Conservation (phyloP, 2,797 vertebrate species). For the Rachycentron canadum region DNA sequence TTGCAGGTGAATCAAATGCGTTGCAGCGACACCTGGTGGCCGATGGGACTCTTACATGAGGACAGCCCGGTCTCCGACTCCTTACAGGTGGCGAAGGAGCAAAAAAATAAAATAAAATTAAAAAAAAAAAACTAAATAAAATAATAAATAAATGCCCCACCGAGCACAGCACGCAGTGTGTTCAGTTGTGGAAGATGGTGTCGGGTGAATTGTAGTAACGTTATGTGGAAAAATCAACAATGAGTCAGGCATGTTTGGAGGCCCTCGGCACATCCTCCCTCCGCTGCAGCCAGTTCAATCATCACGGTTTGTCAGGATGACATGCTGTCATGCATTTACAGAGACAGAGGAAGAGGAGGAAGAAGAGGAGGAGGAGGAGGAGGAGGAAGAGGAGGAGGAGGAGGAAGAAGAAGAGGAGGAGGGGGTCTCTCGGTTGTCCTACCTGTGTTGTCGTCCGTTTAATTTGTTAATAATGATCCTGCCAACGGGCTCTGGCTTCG, state of each 20-base stretch:
- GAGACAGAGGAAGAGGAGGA: neutral
- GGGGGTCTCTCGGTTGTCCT: constrained; percentile 21
- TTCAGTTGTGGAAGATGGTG: constrained; percentile 27
- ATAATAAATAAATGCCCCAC: constrained; percentile 39
- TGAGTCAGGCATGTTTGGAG: constrained; percentile 56
- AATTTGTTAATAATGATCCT: constrained; percentile 40
- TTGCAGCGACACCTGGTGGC: constrained; percentile 48
- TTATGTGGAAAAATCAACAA: constrained; percentile 51
- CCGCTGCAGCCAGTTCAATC: constrained; percentile 50
- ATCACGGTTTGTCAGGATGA: constrained; percentile 27
- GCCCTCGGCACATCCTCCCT: constrained; percentile 40
- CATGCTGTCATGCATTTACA: constrained; percentile 54
- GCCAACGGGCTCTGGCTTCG: constrained; percentile 15
- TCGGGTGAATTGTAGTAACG: constrained; percentile 15
- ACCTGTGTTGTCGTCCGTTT: constrained; percentile 57
- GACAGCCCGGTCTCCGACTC: constrained; percentile 21
- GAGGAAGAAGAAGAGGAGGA: too few species aligned
- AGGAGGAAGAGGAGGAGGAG: too few species aligned
- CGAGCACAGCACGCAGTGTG: constrained; percentile 12
- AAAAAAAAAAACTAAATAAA: too few species aligned
- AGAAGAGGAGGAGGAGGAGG: neutral
- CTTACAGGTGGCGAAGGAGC: constrained; percentile 56
- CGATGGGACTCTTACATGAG: constrained; percentile 45
- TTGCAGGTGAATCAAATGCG: neutral
- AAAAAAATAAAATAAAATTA: neutral